phyloP scores from a whole-genome alignment of 2,888 invertebrate genomes.

The Dromius quadrimaculatus region DNA sequence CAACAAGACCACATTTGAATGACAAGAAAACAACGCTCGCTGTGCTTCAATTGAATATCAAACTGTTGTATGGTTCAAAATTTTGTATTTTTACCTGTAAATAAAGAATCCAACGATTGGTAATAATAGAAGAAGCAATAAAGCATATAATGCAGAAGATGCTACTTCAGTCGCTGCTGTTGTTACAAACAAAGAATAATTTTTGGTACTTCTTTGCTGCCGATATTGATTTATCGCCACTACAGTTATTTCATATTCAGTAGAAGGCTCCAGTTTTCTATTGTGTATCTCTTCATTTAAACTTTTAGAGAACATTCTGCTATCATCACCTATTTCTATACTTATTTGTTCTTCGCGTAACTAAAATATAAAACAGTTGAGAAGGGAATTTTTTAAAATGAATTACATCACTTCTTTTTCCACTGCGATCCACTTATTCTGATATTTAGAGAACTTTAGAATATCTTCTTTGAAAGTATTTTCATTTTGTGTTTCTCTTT shows the following conservation, averaged over 20 bases:
- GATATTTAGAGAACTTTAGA: not conserved
- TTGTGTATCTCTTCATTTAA: constrained; percentile 12
- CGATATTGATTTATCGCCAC: constrained; percentile 25
- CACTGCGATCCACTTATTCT: constrained; percentile 37
- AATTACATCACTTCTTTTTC: constrained; percentile 26
- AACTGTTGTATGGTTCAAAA: too few relatives aligned
- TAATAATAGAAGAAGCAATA: constrained; percentile 37
- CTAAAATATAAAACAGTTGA: not conserved
- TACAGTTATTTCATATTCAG: constrained; percentile 15
- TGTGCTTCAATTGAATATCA: too few relatives aligned
- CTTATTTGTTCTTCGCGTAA: not conserved
- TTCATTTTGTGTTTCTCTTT: constrained; percentile 6
- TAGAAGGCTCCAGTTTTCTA: constrained; percentile 24
- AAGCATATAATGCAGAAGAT: not conserved
- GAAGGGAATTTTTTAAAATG: not conserved
- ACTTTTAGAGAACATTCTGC: not conserved
- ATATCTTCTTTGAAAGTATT: constrained; percentile 12
- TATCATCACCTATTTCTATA: constrained; percentile 5
- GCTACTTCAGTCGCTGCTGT: not conserved
- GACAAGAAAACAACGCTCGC: too few relatives aligned
- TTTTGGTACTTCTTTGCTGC: constrained; percentile 20
- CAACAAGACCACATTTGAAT: too few relatives aligned
- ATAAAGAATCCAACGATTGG: constrained; percentile 25
- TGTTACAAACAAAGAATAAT: not conserved
- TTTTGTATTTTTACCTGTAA: constrained; percentile 35